Conservation (phyloP, 1,140 invertebrate genomes). For the Anastrepha ludens region DNA sequence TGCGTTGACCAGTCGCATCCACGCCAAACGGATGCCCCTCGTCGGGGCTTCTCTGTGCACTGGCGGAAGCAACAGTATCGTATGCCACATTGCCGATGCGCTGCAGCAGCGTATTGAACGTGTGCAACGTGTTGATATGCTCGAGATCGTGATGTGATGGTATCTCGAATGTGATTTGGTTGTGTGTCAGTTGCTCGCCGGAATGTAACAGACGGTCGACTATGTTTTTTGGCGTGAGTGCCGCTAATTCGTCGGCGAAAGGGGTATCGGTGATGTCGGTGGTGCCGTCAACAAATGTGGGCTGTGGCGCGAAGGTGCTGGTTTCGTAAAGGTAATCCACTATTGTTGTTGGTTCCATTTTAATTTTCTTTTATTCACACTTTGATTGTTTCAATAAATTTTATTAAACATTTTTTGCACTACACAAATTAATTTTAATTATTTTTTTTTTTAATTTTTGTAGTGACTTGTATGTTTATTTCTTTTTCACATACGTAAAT, state of each 20-base stretch:
- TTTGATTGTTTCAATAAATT: background rate
- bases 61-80: slow-evolving; percentile 52
- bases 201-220: slow-evolving; percentile 26
- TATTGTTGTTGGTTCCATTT: slow-evolving; percentile 12
- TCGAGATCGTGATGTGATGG: slow-evolving; percentile 69
- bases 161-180: slow-evolving; percentile 73
- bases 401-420: background rate
- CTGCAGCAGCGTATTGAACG: slow-evolving; percentile 68
- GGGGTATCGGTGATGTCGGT: slow-evolving; percentile 11
- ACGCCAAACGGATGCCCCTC: slow-evolving; percentile 21
- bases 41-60: background rate
- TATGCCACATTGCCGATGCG: slow-evolving; percentile 65
- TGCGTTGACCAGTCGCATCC: slow-evolving; percentile 59
- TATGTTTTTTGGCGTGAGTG: background rate
- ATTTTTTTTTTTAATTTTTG: background rate
- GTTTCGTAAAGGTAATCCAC: slow-evolving; percentile 52
- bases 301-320: slow-evolving; percentile 57
- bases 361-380: slow-evolving; percentile 30
- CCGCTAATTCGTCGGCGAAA: slow-evolving; percentile 59
- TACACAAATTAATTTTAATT: background rate
- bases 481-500: no score
- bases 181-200: slow-evolving; percentile 58
- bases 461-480: background rate
- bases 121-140: slow-evolving; percentile 69
- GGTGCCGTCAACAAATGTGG: slow-evolving; percentile 53